phyloP scores from a whole-genome alignment of 1,140 invertebrate genomes.

The Chrysopa pallens region DNA sequence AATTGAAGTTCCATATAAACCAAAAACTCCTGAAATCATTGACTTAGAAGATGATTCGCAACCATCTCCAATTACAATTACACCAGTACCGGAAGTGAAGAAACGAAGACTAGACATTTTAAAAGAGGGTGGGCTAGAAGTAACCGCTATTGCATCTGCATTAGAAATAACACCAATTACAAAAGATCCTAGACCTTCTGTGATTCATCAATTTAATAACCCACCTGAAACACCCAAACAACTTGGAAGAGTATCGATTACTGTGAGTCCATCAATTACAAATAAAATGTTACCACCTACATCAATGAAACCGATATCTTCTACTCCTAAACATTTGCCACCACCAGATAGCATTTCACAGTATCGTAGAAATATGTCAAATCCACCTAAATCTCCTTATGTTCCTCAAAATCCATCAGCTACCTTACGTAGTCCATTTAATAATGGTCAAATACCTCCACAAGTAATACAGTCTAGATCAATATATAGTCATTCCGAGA shows the following conservation, averaged over 20 bases:
- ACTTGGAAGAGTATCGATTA: constrained; percentile 24
- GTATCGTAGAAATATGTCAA: constrained; percentile 11
- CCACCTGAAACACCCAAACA: constrained; percentile 4
- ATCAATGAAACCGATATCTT: constrained; percentile 1
- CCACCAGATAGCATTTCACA: constrained; percentile 1
- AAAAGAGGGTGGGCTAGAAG: constrained; percentile 50
- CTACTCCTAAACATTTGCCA: not conserved
- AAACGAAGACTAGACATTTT: constrained; percentile 54
- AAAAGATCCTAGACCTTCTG: constrained; percentile 16
- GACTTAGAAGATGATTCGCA: constrained; percentile 32
- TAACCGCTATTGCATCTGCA: constrained; percentile 36
- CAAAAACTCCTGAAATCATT: constrained; percentile 42
- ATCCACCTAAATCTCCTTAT: constrained; percentile 4
- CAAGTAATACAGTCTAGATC: constrained; percentile 42
- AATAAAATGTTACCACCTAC: constrained; percentile 25
- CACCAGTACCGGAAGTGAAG: constrained; percentile 25
- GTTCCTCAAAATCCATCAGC: not conserved
- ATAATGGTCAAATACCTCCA: constrained; percentile 25
- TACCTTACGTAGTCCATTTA: not conserved
- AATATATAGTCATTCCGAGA: constrained; percentile 38
- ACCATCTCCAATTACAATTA: constrained; percentile 9
- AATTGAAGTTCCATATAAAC: constrained; percentile 28
- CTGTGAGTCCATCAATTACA: constrained; percentile 29
- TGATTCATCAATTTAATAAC: constrained; percentile 13
- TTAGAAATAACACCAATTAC: constrained; percentile 15